A percentile compares a stretch with the other conserved stretches of the same genome.
Conservation (phyloP, 2,888 invertebrate genomes). For the Melieria picta region DNA sequence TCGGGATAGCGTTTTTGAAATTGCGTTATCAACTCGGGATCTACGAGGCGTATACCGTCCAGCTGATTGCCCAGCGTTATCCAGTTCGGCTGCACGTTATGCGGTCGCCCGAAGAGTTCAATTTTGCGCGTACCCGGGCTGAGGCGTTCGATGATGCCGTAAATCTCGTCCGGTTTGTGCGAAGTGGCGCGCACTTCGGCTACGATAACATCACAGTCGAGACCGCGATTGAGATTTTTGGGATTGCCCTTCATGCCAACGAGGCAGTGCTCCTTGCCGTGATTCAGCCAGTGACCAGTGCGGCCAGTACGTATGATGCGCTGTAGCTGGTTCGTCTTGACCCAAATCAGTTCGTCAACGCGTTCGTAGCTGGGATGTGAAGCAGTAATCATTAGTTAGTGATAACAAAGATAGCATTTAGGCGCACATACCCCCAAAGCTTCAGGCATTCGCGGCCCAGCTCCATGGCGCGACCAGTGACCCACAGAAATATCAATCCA, state of each 20-base stretch:
- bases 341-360: slow-evolving; percentile 98
- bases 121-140: slow-evolving; percentile 97
- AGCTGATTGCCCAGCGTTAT: slow-evolving; percentile 97
- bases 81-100: slow-evolving; percentile 99
- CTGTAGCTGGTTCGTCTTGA: slow-evolving; percentile 97
- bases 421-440: slow-evolving; percentile 79
- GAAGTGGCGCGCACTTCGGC: slow-evolving; percentile 98
- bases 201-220: slow-evolving; percentile 98
- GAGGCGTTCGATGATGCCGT: slow-evolving; percentile 95
- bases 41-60: slow-evolving; percentile 92
- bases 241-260: slow-evolving; percentile 97
- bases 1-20: slow-evolving; percentile 95
- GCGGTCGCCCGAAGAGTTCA: slow-evolving; percentile 95
- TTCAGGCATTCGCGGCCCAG: slow-evolving; percentile 94
- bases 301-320: slow-evolving; percentile 95
- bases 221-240: slow-evolving; percentile 86
- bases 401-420: not conserved
- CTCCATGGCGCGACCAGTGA: slow-evolving; percentile 88
- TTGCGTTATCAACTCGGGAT: slow-evolving; percentile 88
- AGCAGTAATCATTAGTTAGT: not conserved
- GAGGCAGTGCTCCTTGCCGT: slow-evolving; percentile 97
- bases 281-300: slow-evolving; percentile 98
- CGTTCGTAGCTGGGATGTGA: slow-evolving; percentile 75
- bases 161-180: slow-evolving; percentile 98
- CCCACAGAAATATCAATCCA: slow-evolving; percentile 97